Evolutionary conservation across 2,113 vertebrate genomes (phyloP).

Genomic region (Prochilodus magdalenae): DNA sequence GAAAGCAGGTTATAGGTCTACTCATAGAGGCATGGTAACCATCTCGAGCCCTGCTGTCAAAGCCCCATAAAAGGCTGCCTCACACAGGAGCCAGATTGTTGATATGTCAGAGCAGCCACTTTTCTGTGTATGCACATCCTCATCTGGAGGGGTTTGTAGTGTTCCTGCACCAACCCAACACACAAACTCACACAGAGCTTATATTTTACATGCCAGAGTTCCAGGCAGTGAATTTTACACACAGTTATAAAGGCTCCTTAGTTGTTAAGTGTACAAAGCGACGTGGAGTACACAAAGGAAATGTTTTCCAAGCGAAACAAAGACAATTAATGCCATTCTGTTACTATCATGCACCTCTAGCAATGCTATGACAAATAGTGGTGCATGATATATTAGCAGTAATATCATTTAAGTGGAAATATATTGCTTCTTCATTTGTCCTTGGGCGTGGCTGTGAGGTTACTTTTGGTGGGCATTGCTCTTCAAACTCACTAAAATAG

Average conservation of each 20-base stretch:
- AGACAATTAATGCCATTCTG: no score
- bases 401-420: no score
- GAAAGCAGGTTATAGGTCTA: slow-evolving; percentile 51
- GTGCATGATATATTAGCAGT: no score
- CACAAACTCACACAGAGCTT: slow-evolving; percentile 32
- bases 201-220: slow-evolving; percentile 12
- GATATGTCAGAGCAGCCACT: slow-evolving; percentile 57
- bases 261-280: no score
- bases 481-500: no score
- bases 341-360: no score
- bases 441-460: no score
- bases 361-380: no score
- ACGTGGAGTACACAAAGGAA: no score
- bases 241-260: not conserved
- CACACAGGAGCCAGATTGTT: slow-evolving; percentile 62
- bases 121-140: slow-evolving; percentile 30
- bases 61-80: slow-evolving; percentile 60
- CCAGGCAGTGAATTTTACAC: slow-evolving; percentile 13
- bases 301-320: no score
- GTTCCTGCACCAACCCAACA: slow-evolving; percentile 30
- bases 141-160: slow-evolving; percentile 54
- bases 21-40: slow-evolving; percentile 65
- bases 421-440: no score
- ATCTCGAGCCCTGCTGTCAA: slow-evolving; percentile 65
- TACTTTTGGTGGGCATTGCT: no score